These are phyloP conservation scores for Philaethria dido DNA, from an alignment of 2,888 invertebrate species.

Conservation along the genomic window DNA sequence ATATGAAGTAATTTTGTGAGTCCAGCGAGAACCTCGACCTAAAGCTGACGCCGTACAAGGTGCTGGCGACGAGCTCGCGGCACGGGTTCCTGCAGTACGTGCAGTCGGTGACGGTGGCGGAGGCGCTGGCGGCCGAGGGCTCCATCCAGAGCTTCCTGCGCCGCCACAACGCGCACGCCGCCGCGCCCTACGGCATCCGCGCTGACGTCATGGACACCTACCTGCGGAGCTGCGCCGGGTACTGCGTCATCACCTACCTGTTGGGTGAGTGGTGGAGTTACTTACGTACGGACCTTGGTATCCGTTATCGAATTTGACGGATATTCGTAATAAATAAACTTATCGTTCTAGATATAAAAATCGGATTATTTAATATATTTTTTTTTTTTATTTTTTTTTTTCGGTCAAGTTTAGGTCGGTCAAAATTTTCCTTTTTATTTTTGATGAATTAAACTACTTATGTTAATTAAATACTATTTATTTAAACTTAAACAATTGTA, in stretches of 20 bases:
- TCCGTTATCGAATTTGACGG: too few relatives aligned
- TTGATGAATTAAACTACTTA: too few relatives aligned
- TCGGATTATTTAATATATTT: too few relatives aligned
- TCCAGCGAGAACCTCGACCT: slow-evolving; percentile 95
- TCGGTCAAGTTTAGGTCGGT: too few relatives aligned
- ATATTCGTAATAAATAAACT: too few relatives aligned
- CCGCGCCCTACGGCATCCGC: slow-evolving; percentile 94
- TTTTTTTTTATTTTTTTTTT: too few relatives aligned
- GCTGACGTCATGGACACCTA: slow-evolving; percentile 99
- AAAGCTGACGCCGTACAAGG: slow-evolving; percentile 95
- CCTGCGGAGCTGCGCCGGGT: slow-evolving; percentile 97
- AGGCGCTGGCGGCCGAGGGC: slow-evolving; percentile 93
- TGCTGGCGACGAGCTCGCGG: slow-evolving; percentile 95
- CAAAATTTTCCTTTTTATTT: too few relatives aligned
- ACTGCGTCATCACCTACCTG: slow-evolving; percentile 98
- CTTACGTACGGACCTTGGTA: too few relatives aligned
- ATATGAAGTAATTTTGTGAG: neutral
- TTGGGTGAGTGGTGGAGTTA: too few relatives aligned
- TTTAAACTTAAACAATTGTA: too few relatives aligned
- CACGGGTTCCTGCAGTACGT: slow-evolving; percentile 99
- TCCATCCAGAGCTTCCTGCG: slow-evolving; percentile 97
- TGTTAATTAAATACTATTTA: too few relatives aligned
- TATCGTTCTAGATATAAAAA: too few relatives aligned
- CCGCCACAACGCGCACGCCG: slow-evolving; percentile 94
- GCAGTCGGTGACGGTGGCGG: slow-evolving; percentile 96